Evolutionary conservation across 2,113 vertebrate species (phyloP), one percentile per base, ranked within the genome.

Genomic region (Hippoglossus stenolepis): DNA sequence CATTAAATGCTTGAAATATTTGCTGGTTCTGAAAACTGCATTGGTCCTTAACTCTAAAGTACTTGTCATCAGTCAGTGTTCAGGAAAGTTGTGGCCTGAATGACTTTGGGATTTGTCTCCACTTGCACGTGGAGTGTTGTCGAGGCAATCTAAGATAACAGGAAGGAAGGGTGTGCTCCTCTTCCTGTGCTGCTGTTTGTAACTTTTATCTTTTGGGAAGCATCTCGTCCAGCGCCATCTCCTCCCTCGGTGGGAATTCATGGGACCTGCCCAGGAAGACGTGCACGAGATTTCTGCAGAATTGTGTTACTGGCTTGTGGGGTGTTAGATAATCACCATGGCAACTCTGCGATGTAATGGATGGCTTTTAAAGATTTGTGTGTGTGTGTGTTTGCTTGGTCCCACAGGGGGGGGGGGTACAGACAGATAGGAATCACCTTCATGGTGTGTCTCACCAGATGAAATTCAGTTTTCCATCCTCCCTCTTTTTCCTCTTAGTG

Each of bases 181-280:
- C 69, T 87, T 91, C 85, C 88, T 73, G 65, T 38, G 57, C 72
- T 35, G 64, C 77, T 93, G 89, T 91, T 93, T 93, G 85, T 82
- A 70, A 80, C 67, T 82, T 90, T 94, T 93, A 94, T 95, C 93
- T 93, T 78, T 87, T 71, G 84, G 86, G 83, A 89, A 83, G 79
- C 76, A 89, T 91, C 86, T 86, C 62, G 40, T 76, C 73, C 69
- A 76, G 70, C 73, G 71, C 79, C 7, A 54, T 74, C 89, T 87
- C 86, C 93, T 90, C 90, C 91, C 88, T 85, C 40, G 11, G 18
- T 51, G 73, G 92, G 91, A 90, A 91, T 93, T 85, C 72, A 57
- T 56, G 21, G 69, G 84, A 62, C 71, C 79, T 67, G 82, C 89
- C 89, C 89, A 85, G 89, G 90, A 91, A 91, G 80, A 35, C 71